Base-by-base conservation (phyloP, 2,113 vertebrate species). In the Shinisaurus crocodilurus region DNA sequence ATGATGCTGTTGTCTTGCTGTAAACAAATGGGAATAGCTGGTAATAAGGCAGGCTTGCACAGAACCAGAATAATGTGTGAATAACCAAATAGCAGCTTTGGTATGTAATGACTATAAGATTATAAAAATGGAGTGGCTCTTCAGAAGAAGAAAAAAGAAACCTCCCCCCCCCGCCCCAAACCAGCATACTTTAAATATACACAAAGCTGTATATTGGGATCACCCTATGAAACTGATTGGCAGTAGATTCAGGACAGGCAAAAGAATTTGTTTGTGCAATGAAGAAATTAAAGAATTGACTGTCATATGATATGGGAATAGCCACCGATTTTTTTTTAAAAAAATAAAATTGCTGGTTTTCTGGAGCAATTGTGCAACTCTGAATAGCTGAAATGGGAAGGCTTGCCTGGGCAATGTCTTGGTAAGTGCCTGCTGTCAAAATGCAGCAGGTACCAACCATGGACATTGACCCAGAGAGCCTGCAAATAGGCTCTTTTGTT, bases 1-100 rank as follows among this genome's bases (percentile, higher is more conserved):
- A 48, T 45, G 27, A 8, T 37, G 50, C 34, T 29, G 13, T 16
- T 40, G 18, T 86, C 75, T 60, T 90, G 16, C 60, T 70, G 34
- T 79, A 93, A 70, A 81, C 37, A 85, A 85, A 76, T 45, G 48
- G 27, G 89, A 34, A 23, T 67, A 76, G 91, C 88, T 34, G 37
- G 12, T 88, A 76, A 76, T 48, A 76, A 76, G 87, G 10, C 54
- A 69, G 12, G 13, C 74, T 23, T 77, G 18, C 88, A n/a, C 37
- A 69, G 82, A 65, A 86, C 18, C 76, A 84, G 50, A 74, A 48
- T 43, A 82, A 3, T 29, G 80, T 70, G 8, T n/a, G 63, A 91
- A 57, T 77, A 77, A 65, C 27, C 37, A 57, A 50, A 91, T 29
- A 67, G 37, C 79, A 18, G 13, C 48, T 34, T 2, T 40, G 91